phyloP scores from a whole-genome alignment of 2,888 invertebrate genomes.

The Raillietiella orientalis region DNA sequence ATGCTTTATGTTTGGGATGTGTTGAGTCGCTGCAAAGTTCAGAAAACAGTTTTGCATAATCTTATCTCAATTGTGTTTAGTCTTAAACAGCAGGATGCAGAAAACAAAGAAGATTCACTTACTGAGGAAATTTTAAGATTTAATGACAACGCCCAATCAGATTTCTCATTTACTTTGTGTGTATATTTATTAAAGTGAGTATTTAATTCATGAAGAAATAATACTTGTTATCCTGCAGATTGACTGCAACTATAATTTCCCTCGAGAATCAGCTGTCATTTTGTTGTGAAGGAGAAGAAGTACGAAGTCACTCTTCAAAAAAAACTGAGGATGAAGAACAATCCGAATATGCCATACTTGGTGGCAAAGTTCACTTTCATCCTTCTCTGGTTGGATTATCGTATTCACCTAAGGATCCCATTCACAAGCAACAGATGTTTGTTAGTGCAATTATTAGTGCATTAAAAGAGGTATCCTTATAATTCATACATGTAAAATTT shows the following conservation, averaged over 20 bases:
- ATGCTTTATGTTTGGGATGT: slow-evolving; percentile 37
- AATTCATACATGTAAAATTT: slow-evolving; percentile 13
- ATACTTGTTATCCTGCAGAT: slow-evolving; percentile 1
- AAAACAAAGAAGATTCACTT: slow-evolving; percentile 32
- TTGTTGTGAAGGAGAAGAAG: background rate
- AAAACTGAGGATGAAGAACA: no score
- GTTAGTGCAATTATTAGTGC: slow-evolving; percentile 41
- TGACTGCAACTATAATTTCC: slow-evolving; percentile 4
- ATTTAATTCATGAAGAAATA: background rate
- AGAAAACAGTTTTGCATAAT: slow-evolving; percentile 48
- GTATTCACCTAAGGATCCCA: no score
- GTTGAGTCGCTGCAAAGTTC: slow-evolving; percentile 39
- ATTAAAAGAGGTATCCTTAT: slow-evolving; percentile 19
- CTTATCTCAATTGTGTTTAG: slow-evolving; percentile 36
- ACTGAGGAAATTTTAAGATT: slow-evolving; percentile 20
- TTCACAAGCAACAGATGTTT: slow-evolving; percentile 52
- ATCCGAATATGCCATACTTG: no score
- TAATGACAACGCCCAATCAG: no score
- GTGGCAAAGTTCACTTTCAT: no score
- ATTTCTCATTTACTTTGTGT: slow-evolving; percentile 1
- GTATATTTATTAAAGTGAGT: background rate
- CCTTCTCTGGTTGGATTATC: no score
- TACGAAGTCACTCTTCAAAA: no score
- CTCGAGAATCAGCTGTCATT: slow-evolving; percentile 21
- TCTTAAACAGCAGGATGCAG: slow-evolving; percentile 26